Evolutionary conservation across 2,888 invertebrate genomes (phyloP), one percentile per base, ranked within the genome.

Genomic region (Erynnis tages): DNA sequence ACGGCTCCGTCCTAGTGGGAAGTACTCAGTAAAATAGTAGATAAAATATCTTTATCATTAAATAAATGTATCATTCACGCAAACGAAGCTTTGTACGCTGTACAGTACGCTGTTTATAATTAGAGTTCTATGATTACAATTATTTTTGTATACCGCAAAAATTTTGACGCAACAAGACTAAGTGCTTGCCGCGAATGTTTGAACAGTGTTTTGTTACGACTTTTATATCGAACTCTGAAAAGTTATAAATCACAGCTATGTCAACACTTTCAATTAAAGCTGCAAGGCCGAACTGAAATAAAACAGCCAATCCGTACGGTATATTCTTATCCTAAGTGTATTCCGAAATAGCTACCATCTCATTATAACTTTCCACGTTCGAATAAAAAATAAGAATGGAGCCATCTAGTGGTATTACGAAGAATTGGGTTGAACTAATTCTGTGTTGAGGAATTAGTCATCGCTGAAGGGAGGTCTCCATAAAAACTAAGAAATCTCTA

Each of bases 251-350:
- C 86, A 80, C 58, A 53, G 57, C 57, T 69, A 66, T 87, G 85
- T 88, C 87, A 87, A 78, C 88, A 84, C 85, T 77, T 87, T 85
- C 87, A 80, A 86, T 87, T 87, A 86, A 78, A 73, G 56, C 43
- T 46, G 57, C 79, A 87, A 87, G 88, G 88, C 73, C 80, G 70
- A 40, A 47, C 56, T 60, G 62, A 63, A 73, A 73, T 71, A 71
- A 73, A 65, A 76, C 71, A 60, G 71, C 63, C 67, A 58, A 70
- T 67, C 68, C 65, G 70, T 68, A 67, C 65, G 64, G 67, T 62
- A 76, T 86, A 84, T 85, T 85, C 81, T 82, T 79, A 75, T 71
- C 68, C 71, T 72, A 76, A 86, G 83, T 82, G 85, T 73, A 57
- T 67, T 73, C 76, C 55, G 56, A 84, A 87, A 87, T 88, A 88